phyloP scores from a whole-genome alignment of 2,113 vertebrate species.

The Solenodon paradoxus region DNA sequence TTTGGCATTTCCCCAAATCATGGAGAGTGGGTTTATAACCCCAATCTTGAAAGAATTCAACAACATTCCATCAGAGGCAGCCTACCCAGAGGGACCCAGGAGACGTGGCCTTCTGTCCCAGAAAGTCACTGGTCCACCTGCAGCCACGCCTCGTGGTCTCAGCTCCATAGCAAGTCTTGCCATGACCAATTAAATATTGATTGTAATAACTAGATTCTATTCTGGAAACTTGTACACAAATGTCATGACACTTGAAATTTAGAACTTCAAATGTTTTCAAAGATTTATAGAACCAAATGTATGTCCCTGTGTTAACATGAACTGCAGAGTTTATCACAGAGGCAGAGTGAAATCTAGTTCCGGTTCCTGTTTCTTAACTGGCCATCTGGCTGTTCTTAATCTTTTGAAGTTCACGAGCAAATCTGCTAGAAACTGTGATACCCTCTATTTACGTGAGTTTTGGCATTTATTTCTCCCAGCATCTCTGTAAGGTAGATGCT shows the following conservation, averaged over 20 bases:
- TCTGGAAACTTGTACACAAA: not conserved
- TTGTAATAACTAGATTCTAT: not conserved
- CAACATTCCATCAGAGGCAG: not conserved
- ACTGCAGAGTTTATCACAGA: not conserved
- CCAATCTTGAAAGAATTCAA: not conserved
- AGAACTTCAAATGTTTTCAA: not conserved
- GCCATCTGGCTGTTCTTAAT: constrained; percentile 1
- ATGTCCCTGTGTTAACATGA: not conserved
- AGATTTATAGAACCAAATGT: not conserved
- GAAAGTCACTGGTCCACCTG: not conserved
- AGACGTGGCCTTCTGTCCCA: not conserved
- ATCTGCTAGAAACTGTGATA: not conserved
- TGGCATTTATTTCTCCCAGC: not conserved
- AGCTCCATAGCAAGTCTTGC: not conserved
- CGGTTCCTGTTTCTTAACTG: not conserved
- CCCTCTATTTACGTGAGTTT: not conserved
- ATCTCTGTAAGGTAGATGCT: not conserved
- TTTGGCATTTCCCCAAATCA: constrained; percentile 22
- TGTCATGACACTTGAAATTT: not conserved
- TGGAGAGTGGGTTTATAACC: not conserved
- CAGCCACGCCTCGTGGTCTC: not conserved
- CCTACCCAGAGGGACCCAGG: not conserved
- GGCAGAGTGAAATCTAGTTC: not conserved
- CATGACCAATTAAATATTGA: not conserved
- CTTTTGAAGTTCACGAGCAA: not conserved